Percentiles rank a stretch among this genome's conserved stretches.
These are phyloP conservation scores for Sarcophaga caerulescens DNA, from an alignment of 2,888 invertebrate species.

Conservation along the genomic window DNA sequence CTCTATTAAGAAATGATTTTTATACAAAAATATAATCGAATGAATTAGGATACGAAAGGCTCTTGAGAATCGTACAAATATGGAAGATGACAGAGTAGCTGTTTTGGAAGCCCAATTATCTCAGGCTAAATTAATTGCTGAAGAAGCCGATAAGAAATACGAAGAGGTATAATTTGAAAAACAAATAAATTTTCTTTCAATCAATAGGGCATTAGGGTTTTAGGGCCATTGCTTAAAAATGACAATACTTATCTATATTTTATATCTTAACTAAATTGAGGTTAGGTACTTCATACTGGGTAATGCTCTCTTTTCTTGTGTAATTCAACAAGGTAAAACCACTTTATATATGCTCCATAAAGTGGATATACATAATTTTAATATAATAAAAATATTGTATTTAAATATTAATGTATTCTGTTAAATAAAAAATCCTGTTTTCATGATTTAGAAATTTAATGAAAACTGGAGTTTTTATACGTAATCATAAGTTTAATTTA, in stretches of 20 bases:
- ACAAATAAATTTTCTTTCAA: constrained; percentile 7
- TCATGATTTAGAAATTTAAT: neutral
- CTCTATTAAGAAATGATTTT: constrained; percentile 42
- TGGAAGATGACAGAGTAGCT: constrained; percentile 99
- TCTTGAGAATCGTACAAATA: constrained; percentile 98
- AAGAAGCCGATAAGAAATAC: constrained; percentile 99
- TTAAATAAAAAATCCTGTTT: constrained; percentile 5
- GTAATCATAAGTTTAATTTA: constrained; percentile 23
- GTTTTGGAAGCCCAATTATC: constrained; percentile 98
- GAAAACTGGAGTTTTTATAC: constrained; percentile 10
- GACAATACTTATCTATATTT: constrained; percentile 48
- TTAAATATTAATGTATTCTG: constrained; percentile 1
- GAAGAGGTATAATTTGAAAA: constrained; percentile 92
- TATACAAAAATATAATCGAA: constrained; percentile 30
- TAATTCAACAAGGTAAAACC: constrained; percentile 52
- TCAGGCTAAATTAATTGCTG: constrained; percentile 99
- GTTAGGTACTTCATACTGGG: constrained; percentile 74
- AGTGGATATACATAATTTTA: constrained; percentile 44
- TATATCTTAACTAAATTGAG: constrained; percentile 70
- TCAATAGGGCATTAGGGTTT: constrained; percentile 77
- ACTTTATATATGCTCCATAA: constrained; percentile 48
- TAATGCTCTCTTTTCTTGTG: constrained; percentile 74
- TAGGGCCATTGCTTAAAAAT: constrained; percentile 71
- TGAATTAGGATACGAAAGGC: constrained; percentile 85
- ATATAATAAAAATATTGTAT: neutral